phyloP scores from a whole-genome alignment of 1,140 invertebrate genomes.

The Aphaenogaster ashmeadi region DNA sequence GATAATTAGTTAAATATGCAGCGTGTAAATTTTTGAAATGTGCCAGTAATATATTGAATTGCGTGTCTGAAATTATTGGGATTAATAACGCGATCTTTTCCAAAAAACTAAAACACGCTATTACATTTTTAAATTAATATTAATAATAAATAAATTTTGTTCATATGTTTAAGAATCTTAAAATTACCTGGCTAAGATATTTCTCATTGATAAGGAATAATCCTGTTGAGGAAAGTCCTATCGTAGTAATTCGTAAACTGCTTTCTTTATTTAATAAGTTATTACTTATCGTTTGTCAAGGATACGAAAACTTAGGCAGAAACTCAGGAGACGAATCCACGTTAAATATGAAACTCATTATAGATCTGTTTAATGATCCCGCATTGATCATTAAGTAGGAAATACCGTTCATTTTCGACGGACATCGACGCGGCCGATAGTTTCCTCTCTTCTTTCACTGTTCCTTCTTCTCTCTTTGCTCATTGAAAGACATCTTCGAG shows the following conservation, averaged over 20 bases:
- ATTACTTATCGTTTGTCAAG: background rate
- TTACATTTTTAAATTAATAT: background rate
- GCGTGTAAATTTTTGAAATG: background rate
- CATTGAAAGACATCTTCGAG: slow-evolving; percentile 43
- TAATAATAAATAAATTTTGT: background rate
- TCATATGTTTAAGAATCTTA: background rate
- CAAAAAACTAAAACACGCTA: background rate
- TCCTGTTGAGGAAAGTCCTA: background rate
- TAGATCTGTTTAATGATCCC: background rate
- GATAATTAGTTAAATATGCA: background rate
- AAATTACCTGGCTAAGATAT: background rate
- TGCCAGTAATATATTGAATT: background rate
- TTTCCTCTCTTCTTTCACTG: slow-evolving; percentile 54
- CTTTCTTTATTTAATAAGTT: background rate
- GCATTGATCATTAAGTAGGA: background rate
- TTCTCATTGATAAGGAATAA: background rate
- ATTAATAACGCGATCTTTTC: background rate
- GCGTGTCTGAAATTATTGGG: background rate
- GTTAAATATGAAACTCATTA: background rate
- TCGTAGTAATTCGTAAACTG: background rate
- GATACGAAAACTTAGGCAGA: background rate
- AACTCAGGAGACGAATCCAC: background rate
- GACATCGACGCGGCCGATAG: background rate
- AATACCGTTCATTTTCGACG: slow-evolving; percentile 37
- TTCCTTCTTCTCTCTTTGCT: background rate